Evolutionary conservation across 2,797 vertebrate genomes (phyloP).

Genomic region (Denticeps clupeoides): DNA sequence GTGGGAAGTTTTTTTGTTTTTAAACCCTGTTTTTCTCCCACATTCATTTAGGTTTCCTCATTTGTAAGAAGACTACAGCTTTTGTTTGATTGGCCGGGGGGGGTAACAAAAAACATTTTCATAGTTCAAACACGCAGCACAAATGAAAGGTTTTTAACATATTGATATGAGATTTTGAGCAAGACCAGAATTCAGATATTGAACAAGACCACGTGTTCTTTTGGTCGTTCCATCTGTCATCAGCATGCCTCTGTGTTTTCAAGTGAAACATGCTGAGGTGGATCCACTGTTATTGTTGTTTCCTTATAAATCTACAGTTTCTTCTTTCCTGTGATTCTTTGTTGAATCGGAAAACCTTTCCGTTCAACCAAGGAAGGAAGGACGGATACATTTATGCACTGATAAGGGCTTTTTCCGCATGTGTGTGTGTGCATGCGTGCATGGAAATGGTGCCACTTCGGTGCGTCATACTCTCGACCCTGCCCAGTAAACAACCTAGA

Average conservation of each 20-base stretch:
- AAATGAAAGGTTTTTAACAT: no score
- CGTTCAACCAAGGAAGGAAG: constrained; percentile 62
- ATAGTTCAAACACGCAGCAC: no score
- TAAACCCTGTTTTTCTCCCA: no score
- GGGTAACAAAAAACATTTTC: no score
- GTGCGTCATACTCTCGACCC: constrained; percentile 52
- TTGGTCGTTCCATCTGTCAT: no score
- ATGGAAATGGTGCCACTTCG: constrained; percentile 57
- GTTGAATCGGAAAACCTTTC: constrained; percentile 41
- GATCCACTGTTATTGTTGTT: constrained; percentile 19
- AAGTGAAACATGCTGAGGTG: constrained; percentile 14
- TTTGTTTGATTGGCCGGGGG: no score
- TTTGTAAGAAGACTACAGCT: no score
- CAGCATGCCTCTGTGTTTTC: constrained; percentile 21
- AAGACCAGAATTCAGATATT: no score
- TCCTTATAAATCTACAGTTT: constrained; percentile 34
- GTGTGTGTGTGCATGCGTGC: constrained; percentile 3
- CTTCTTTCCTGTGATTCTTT: constrained; percentile 64
- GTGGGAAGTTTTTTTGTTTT: no score
- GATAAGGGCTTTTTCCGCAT: constrained; percentile 60
- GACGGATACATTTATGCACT: constrained; percentile 48
- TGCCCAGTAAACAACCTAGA: constrained; percentile 44
- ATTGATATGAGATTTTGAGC: no score
- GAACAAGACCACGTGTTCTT: no score
- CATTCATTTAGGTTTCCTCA: no score